Conservation (phyloP, 2,888 invertebrate genomes). For the Callimorpha dominula region DNA sequence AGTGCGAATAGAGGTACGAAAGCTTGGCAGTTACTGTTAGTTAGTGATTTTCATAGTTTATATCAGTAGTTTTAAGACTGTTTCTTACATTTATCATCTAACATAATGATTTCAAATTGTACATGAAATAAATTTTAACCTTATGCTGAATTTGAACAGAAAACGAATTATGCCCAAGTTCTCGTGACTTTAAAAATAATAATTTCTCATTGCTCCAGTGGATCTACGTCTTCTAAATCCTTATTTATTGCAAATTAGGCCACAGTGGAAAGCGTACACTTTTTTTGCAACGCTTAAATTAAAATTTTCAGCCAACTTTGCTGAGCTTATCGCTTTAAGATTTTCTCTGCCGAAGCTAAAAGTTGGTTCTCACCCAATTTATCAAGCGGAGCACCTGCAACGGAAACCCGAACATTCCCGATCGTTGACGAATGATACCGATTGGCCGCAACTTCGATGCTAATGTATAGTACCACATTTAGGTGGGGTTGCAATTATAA, state of each 20-base stretch:
- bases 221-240: constrained; percentile 23
- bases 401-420: constrained; percentile 37
- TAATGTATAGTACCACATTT: background rate
- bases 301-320: constrained; percentile 37
- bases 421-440: constrained; percentile 6
- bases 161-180: background rate
- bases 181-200: constrained; percentile 7
- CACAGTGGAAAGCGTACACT: constrained; percentile 21
- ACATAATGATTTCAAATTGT: background rate
- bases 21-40: no score
- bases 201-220: constrained; percentile 15
- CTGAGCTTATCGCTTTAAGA: constrained; percentile 48
- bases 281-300: constrained; percentile 34
- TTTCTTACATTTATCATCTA: no score
- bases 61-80: no score
- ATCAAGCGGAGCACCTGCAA: constrained; percentile 24
- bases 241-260: constrained; percentile 37
- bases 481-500: background rate
- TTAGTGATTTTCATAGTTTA: no score
- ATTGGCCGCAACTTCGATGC: background rate
- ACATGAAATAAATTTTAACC: background rate
- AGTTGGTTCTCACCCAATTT: constrained; percentile 26
- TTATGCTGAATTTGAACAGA: background rate
- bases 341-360: constrained; percentile 26
- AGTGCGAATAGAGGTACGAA: no score